Evolutionary conservation across 1,140 invertebrate genomes (phyloP).

Genomic region (Heliconius hermathena): DNA sequence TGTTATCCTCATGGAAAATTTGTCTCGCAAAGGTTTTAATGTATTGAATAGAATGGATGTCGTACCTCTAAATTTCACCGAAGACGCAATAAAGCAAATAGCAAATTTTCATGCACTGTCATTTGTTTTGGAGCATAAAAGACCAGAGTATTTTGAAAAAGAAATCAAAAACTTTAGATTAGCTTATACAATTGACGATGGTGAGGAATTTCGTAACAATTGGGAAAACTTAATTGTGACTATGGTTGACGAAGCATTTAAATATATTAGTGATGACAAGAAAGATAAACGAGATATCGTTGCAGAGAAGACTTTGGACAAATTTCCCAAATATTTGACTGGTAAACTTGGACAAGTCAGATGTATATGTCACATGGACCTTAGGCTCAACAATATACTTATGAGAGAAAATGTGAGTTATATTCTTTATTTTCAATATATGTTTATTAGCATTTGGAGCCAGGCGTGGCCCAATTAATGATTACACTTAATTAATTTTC

Average conservation of each 20-base stretch:
- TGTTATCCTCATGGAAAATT: constrained; percentile 47
- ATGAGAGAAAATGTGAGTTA: constrained; percentile 33
- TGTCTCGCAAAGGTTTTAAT: constrained; percentile 41
- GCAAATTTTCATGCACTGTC: constrained; percentile 51
- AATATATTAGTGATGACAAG: constrained; percentile 24
- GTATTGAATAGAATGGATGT: constrained; percentile 41
- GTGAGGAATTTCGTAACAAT: constrained; percentile 6
- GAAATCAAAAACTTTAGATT: constrained; percentile 31
- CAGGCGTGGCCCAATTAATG: too few species aligned
- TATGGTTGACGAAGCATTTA: background rate
- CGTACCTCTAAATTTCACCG: constrained; percentile 42
- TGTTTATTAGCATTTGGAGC: too few species aligned
- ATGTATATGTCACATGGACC: constrained; percentile 50
- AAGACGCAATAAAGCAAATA: constrained; percentile 43
- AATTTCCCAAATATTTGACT: constrained; percentile 24
- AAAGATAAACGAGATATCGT: constrained; percentile 30
- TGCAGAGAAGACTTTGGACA: constrained; percentile 16
- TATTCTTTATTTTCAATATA: background rate
- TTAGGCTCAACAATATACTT: constrained; percentile 48
- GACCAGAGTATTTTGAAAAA: constrained; percentile 38
- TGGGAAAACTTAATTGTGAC: constrained; percentile 4
- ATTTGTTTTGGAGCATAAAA: constrained; percentile 41
- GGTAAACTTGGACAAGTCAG: constrained; percentile 27
- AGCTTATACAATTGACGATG: background rate
- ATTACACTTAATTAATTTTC: too few species aligned